These are phyloP conservation scores for Brachionus sp. DNA, from an alignment of 1,140 invertebrate species.

Conservation along the genomic window DNA sequence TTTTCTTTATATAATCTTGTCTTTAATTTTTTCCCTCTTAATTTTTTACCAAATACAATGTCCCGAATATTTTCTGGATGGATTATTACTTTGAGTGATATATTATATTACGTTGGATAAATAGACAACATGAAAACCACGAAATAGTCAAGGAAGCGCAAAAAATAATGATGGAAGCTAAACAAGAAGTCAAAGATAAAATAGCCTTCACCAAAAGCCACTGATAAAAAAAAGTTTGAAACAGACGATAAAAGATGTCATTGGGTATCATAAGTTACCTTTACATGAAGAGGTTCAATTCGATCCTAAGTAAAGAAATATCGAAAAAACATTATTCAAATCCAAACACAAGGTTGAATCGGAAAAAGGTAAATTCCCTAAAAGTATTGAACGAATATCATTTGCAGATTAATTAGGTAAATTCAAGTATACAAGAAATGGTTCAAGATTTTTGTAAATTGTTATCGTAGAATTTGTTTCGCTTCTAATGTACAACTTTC, in stretches of 20 bases:
- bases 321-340: background rate
- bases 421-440: background rate
- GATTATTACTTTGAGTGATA: too few relatives aligned
- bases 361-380: background rate
- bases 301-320: background rate
- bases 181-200: conserved; percentile 2
- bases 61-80: too few relatives aligned
- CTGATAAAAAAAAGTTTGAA: background rate
- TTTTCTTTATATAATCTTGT: too few relatives aligned
- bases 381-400: background rate
- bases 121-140: background rate
- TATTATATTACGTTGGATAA: too few relatives aligned
- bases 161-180: background rate
- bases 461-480: background rate
- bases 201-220: background rate
- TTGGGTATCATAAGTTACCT: background rate
- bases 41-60: too few relatives aligned
- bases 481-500: background rate
- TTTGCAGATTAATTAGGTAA: background rate
- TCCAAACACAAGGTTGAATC: background rate
- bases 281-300: background rate
- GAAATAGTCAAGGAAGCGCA: background rate
- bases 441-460: background rate
- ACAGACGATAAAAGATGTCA: background rate
- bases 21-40: too few relatives aligned